Base-by-base conservation (phyloP, 2,113 vertebrate species). In the Odobenus rosmarus region DNA sequence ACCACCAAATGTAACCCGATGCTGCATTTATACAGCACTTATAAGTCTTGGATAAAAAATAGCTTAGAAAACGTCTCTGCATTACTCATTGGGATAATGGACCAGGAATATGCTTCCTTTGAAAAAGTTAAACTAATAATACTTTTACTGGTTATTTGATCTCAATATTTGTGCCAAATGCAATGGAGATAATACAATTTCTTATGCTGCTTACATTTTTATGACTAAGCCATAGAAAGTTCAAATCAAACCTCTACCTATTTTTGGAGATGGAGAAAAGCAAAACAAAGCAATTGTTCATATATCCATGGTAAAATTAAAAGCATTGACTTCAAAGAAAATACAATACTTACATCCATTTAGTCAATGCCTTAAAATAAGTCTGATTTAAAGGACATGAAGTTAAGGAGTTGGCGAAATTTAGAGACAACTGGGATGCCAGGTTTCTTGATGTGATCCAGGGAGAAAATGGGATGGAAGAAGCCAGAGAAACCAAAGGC, bases 131-230 rank as follows among this genome's bases (percentile, higher is more conserved):
- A 86, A 81, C 71, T 67, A 89, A 82, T 96, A 92, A 76, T 19
- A 85, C 87, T 93, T 95, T 97, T 95, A 90, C 49, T 82, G 39
- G 81, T 79, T 96, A 93, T 67, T 82, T 88, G 84, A 97, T 39
- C 81, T 97, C 69, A 53, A 87, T 77, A 77, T 69, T 74, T 85
- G 33, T 95, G 88, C 88, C 81, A 93, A 67, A 77, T 79, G 24
- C 62, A 81, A 53, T 62, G 59, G 53, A 28, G n/a, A 85, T 49
- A 88, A 76, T 19, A 49, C n/a, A 28, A 46, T 85, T 97, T 95
- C 69, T 79, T 84, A 57, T 6, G 1, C 15, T 81, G 79, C 71
- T 97, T 90, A 51, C 21, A 23, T 76, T 97, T 96, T 94, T 85
- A 74, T 85, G 93, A 82, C 85, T 42, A 69, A 88, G 83, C 15